Base-by-base conservation (phyloP, 1,140 invertebrate genomes). In the Eumeta japonica region DNA sequence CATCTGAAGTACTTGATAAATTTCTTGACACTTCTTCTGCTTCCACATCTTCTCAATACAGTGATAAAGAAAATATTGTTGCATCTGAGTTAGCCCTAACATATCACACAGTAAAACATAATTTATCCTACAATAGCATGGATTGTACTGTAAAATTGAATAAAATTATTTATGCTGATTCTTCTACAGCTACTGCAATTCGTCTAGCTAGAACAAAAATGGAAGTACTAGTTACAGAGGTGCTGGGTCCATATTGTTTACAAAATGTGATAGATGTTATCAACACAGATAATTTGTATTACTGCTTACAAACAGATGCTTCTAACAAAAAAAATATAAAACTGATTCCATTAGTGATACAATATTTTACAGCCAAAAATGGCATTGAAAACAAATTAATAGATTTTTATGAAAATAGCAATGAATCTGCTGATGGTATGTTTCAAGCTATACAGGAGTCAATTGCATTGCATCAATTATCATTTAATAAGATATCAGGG, bases 371-470 rank as follows among this genome's bases (percentile, higher is more conserved):
- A 7, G 20, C n/a, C 5, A n/a, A 24, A 24, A 5, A 24, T 24
- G 20, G 20, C n/a, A 24, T n/a, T n/a, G n/a, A n/a, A n/a, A n/a
- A n/a, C n/a, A n/a, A n/a, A n/a, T n/a, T n/a, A n/a, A n/a, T n/a
- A 24, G 20, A 24, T 24, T 24, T 24, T n/a, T 24, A 24, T 24
- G 20, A 24, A 24, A 24, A 24, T 24, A n/a, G n/a, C n/a, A n/a
- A n/a, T n/a, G n/a, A n/a, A n/a, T n/a, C n/a, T n/a, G n/a, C n/a
- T n/a, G n/a, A n/a, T n/a, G n/a, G n/a, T n/a, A n/a, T n/a, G n/a
- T n/a, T n/a, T n/a, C n/a, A n/a, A n/a, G n/a, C n/a, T 24, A 43
- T 40, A 38, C 27, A 36, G 39, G 33, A 41, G 3, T 43, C 28
- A 39, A 19, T 43, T 17, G 30, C 18, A 19, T 14, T 38, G 28